Base-by-base conservation (phyloP, 2,113 vertebrate genomes). In the Ammospiza nelsoni region DNA sequence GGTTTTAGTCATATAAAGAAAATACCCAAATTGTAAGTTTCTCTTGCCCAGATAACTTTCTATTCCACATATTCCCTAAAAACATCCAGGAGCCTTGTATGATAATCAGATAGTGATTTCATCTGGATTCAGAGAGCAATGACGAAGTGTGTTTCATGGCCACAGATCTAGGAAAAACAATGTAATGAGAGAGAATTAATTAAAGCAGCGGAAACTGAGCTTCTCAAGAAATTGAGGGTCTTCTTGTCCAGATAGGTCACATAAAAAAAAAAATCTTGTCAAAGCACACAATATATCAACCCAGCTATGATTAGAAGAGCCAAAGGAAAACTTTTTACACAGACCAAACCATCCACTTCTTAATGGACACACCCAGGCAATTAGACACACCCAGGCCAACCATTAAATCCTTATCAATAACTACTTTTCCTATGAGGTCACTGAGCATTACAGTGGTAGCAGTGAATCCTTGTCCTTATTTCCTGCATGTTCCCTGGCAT, bases 331-430 rank as follows among this genome's bases (percentile, higher is more conserved):
- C 29, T 71, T 7, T 39, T 87, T 54, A 58, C 12, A 22, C 7
- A 58, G n/a, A 94, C 33, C 9, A 69, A 91, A 77, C 39, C 23
- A 65, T 29, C 7, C 17, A 62, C 28, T 71, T 37, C 5, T 16
- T 62, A 37, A 71, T 4, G 62, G 39, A 43, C 4, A 3, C 17
- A 59, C 6, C 4, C 11, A 68, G 23, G 6, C 2, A 9, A 76
- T 28, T 4, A 54, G n/a, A 51, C 4, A 3, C 15, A 51, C 6
- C 5, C 13, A 68, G 23, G 28, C 9, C 1, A 1, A 51, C 15
- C 43, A 84, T 18, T 51, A 27, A 68, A 72, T 41, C 9, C 31
- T 52, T 72, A 81, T 17, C 28, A 35, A 24, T 19, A 84, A 28
- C 27, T 59, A 1, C 29, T 75, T 83, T 89, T 66, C 13, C 54